These are phyloP conservation scores for Zosterops pallidus DNA, from an alignment of 2,113 vertebrate genomes.

Conservation along the genomic window DNA sequence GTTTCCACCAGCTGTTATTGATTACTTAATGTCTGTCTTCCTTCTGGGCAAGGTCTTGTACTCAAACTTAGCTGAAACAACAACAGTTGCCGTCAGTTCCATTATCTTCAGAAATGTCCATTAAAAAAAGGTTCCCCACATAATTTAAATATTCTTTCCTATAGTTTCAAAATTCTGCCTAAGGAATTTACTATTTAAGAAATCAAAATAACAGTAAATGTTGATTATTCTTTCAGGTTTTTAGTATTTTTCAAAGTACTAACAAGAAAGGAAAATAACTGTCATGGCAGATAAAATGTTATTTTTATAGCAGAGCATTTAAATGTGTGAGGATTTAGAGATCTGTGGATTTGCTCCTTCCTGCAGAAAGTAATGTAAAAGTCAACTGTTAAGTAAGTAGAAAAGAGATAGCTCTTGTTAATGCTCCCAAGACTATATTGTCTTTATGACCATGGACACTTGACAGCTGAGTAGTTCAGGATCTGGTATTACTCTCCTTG, in stretches of 20 bases:
- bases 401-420: not conserved
- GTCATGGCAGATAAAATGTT: not conserved
- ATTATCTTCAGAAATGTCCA: not conserved
- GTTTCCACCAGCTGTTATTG: slow-evolving; percentile 3
- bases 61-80: not conserved
- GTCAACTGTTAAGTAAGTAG: not conserved
- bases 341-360: not conserved
- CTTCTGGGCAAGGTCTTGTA: slow-evolving; percentile 35
- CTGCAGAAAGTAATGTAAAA: not conserved
- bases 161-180: not conserved
- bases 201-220: not conserved
- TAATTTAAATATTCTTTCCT: not conserved
- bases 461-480: not conserved
- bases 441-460: not conserved
- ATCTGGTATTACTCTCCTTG: not conserved
- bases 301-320: not conserved
- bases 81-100: not conserved
- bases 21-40: slow-evolving; percentile 13
- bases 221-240: not conserved
- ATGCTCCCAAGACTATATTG: not conserved
- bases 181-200: not conserved
- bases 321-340: not conserved
- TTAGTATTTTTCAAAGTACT: not conserved
- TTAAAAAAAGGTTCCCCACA: not conserved
- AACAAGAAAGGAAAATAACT: not conserved